Evolutionary conservation across 2,113 vertebrate species (phyloP), one percentile per base, ranked within the genome.

Genomic region (Pogona vitticeps): DNA sequence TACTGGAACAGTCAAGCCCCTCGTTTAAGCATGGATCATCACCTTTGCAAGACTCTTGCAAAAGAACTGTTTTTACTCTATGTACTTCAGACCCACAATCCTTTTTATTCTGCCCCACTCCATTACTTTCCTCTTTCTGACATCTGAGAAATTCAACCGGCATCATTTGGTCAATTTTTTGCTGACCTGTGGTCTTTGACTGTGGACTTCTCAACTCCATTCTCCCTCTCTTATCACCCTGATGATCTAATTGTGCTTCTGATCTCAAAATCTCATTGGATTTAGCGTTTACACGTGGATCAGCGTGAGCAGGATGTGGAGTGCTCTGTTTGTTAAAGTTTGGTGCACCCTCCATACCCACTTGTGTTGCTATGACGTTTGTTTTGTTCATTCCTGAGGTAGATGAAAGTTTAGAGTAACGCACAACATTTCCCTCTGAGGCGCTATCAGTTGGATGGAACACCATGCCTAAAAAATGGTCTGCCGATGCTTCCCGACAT

Each of bases 301-400:
- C 91, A 20, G 82, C 58, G 75, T 63, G 87, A 90, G 92, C 80
- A 85, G 91, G 68, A 83, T 65, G 89, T 0, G 67, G 36, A 90
- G 92, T 88, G 93, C 88, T 93, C 91, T 93, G 92, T 3, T 28
- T 1, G 1, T 73, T 91, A 81, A 89, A 71, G 79, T 93, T 91
- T 81, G 82, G 91, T 88, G 75, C 58, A 20, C 58, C 90, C 20
- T 31, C 81, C 46, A 71, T 70, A 33, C 80, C 85, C 33, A 7
- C 23, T 61, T 82, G 91, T 65, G 56, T 63, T 86, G 95, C 95
- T 84, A 85, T 65, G 86, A 89, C 88, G 86, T 61, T 86, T 88
- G 84, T 85, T 87, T 92, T 95, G 92, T 88, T 93, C 80, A 91
- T 94, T 94, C 94, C 95, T 96, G 97, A 97, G 97, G 97, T 97